These are phyloP conservation scores for Spilogale gracilis DNA, from an alignment of 2,113 vertebrate genomes.

Conservation along the genomic window DNA sequence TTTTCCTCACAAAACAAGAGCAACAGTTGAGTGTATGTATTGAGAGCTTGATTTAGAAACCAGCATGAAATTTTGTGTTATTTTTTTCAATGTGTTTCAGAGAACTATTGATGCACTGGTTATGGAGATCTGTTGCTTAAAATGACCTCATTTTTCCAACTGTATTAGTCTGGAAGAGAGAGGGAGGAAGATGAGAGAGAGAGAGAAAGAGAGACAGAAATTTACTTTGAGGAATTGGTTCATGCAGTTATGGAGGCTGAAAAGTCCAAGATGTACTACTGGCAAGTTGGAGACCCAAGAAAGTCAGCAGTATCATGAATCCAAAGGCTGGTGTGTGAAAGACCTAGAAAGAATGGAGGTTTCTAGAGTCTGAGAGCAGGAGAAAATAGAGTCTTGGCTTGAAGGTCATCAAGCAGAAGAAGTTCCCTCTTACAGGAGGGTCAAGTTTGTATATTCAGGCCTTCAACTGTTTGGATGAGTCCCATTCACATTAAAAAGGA, in stretches of 20 bases:
- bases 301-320: not conserved
- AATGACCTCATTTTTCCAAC: not conserved
- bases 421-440: not conserved
- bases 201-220: not conserved
- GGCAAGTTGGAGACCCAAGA: not conserved
- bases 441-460: not conserved
- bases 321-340: not conserved
- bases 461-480: not conserved
- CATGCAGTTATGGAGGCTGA: not conserved
- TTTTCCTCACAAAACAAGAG: constrained; percentile 28
- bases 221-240: not conserved
- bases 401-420: not conserved
- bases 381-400: not conserved
- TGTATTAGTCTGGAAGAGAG: not conserved
- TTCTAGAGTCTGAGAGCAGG: not conserved
- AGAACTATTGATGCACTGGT: not conserved
- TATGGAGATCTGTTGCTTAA: not conserved
- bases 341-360: not conserved
- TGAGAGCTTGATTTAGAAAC: constrained; percentile 7
- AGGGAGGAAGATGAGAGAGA: not conserved
- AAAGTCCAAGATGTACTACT: not conserved
- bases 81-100: not conserved
- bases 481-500: not conserved
- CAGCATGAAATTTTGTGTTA: not conserved
- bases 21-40: not conserved